A percentile compares a stretch with the other conserved stretches of the same genome.
These are phyloP conservation scores for Scomberomorus guttatus DNA, from an alignment of 2,797 vertebrate genomes.

Conservation along the genomic window DNA sequence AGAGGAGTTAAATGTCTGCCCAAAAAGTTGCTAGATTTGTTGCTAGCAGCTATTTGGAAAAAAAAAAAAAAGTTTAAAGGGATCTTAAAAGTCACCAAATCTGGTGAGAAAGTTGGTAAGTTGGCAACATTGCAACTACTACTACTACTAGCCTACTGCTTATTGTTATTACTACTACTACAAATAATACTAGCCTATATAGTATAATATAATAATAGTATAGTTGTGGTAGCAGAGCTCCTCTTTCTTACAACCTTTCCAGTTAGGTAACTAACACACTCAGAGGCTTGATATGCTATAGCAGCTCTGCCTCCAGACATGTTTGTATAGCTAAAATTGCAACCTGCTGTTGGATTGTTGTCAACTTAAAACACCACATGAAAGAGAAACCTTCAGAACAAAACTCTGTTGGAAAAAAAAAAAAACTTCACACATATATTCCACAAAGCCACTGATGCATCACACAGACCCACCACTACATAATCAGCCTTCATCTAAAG, in stretches of 20 bases:
- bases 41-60: too few species aligned
- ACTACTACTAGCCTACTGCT: neutral
- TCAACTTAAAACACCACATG: constrained; percentile 22
- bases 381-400: constrained; percentile 32
- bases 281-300: neutral
- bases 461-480: constrained; percentile 31
- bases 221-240: neutral
- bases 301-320: constrained; percentile 11
- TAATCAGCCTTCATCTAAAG: constrained; percentile 71
- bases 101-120: too few species aligned
- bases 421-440: constrained; percentile 46
- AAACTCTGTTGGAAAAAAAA: constrained; percentile 16
- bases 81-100: too few species aligned
- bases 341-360: constrained; percentile 25
- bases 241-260: neutral
- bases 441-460: constrained; percentile 57
- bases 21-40: too few species aligned
- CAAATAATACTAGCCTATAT: neutral
- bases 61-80: too few species aligned
- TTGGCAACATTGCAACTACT: too few species aligned
- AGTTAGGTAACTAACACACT: neutral
- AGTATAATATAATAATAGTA: neutral
- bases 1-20: too few species aligned
- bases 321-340: constrained; percentile 25
- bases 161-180: neutral